phyloP scores from a whole-genome alignment of 30 jellyfish, hydroid and myxozoan genomes.

The Turritopsis dohrnii region DNA sequence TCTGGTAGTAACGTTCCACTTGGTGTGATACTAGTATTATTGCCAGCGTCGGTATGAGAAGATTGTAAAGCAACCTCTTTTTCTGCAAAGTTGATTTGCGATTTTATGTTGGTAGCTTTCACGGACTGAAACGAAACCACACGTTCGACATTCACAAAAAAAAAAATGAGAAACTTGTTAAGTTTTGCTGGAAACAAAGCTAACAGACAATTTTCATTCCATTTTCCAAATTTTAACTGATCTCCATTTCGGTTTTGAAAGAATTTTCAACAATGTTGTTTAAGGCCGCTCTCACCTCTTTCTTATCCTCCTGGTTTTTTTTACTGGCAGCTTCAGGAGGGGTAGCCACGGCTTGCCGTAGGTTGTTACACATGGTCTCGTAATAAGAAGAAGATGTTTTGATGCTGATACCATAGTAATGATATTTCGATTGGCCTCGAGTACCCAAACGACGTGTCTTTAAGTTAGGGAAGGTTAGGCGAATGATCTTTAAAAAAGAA shows the following conservation, averaged over 20 bases:
- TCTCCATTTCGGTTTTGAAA: too few relatives aligned
- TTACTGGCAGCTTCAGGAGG: conserved; percentile 48
- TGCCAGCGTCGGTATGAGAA: neutral
- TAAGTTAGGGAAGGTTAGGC: conserved; percentile 82
- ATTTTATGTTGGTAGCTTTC: neutral
- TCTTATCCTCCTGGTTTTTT: conserved; percentile 35
- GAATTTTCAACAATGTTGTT: too few relatives aligned
- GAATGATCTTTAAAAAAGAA: conserved; percentile 48
- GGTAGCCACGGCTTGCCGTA: conserved; percentile 59
- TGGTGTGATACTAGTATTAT: neutral
- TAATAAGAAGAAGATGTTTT: conserved; percentile 69
- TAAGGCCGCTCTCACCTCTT: conserved; percentile 34
- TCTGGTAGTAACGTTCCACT: conserved; percentile 84
- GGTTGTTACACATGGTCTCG: conserved; percentile 27
- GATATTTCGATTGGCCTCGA: conserved; percentile 98
- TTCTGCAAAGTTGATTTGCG: neutral
- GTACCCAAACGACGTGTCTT: conserved; percentile 96
- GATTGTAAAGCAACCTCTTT: neutral
- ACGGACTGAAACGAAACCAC: neutral
- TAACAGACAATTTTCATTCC: too few relatives aligned
- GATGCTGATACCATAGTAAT: conserved; percentile 87
- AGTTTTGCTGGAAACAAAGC: neutral
- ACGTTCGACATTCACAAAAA: neutral
- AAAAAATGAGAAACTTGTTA: neutral
- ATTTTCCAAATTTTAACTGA: too few relatives aligned